Evolutionary conservation across 2,888 invertebrate species (phyloP).

Genomic region (Watsonalla binaria): DNA sequence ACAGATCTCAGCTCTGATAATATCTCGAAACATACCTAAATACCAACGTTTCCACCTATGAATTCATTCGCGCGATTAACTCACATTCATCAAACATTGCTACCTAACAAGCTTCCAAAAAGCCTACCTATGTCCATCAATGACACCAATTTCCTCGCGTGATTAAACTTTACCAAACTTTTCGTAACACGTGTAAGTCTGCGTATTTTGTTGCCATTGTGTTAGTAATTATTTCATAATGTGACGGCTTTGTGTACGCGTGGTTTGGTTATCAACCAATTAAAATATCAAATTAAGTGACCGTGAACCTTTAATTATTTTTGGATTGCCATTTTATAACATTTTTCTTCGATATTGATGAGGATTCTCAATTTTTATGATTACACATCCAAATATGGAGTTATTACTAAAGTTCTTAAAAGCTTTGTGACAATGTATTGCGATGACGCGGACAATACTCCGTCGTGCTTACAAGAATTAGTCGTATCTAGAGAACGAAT

Average conservation of each 20-base stretch:
- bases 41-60: conserved; percentile 23
- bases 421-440: conserved; percentile 24
- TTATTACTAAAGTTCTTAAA: too few relatives aligned
- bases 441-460: conserved; percentile 28
- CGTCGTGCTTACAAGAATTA: conserved; percentile 24
- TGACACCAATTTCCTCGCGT: conserved; percentile 34
- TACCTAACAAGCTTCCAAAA: conserved; percentile 17
- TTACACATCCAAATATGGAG: too few relatives aligned
- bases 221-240: conserved; percentile 57
- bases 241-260: conserved; percentile 36
- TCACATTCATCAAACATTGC: conserved; percentile 19
- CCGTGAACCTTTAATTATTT: conserved; percentile 56
- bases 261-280: conserved; percentile 52
- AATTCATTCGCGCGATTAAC: conserved; percentile 16
- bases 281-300: conserved; percentile 47
- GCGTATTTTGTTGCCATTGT: conserved; percentile 35
- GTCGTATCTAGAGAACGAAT: conserved; percentile 19
- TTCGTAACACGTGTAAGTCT: conserved; percentile 42
- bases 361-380: too few relatives aligned
- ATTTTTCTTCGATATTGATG: too few relatives aligned
- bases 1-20: conserved; percentile 30
- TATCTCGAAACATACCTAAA: conserved; percentile 42
- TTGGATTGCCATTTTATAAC: conserved; percentile 19
- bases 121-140: conserved; percentile 18
- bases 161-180: conserved; percentile 35